Evolutionary conservation across 2,113 vertebrate genomes (phyloP), one percentile per base, ranked within the genome.

Genomic region (Vimba vimba): DNA sequence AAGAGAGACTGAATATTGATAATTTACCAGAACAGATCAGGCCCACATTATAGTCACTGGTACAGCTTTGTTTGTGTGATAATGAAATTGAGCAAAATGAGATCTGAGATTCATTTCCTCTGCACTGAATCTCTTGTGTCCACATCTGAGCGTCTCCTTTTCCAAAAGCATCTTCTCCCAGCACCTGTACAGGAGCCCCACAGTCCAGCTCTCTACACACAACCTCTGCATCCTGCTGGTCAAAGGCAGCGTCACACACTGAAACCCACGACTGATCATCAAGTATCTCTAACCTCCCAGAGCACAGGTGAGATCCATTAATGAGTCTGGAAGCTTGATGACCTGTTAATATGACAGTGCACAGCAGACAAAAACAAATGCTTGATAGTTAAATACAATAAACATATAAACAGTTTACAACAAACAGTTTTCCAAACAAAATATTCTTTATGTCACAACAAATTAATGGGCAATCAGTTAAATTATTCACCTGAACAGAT

Each of bases 111-210:
- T 64, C 60, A 15, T 64, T 6, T 27, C 60, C 60, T 64, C 64
- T 66, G 64, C 64, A 66, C 64, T 66, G 64, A 66, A 66, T 66
- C 52, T 81, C 68, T 69, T 50, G 68, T 66, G 27, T 66, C 64
- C 64, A 66, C 79, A 74, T 82, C 79, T 30, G 1, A 4, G 17
- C 8, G 0, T 66, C 27, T 66, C 64, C 64, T 66, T 66, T 66
- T 0, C 6, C 64, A 66, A 64, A 64, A 30, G 60, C 60, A 55
- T 19, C 17, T 55, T 55, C 52, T 55, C 52, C 52, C 52, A 55
- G 52, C 52, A 55, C 52, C 52, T 55, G 52, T 55, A 55, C 52
- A 55, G 52, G 52, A 55, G 52, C 52, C 1, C 9, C 21, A 60
- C 23, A n/a, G 19, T 1, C 19, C 52, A 60, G 57, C 57, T 60